phyloP scores from a whole-genome alignment of 2,113 vertebrate species.

The Cepphus grylle region DNA sequence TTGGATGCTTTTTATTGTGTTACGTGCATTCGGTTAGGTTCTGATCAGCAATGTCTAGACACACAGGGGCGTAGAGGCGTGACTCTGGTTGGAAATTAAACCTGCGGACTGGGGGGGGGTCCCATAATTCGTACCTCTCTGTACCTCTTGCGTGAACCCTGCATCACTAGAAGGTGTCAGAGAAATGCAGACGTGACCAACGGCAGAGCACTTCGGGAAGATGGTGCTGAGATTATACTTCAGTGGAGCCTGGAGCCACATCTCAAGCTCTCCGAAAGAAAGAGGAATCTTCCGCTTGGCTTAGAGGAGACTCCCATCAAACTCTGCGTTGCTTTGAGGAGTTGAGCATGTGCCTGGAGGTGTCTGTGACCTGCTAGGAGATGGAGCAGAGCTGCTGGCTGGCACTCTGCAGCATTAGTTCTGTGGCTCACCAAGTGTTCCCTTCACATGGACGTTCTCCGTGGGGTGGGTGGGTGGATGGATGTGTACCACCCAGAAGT shows the following conservation, averaged over 20 bases:
- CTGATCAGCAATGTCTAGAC: neutral
- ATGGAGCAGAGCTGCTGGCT: neutral
- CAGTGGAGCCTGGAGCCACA: neutral
- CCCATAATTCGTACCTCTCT: neutral
- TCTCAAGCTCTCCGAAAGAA: neutral
- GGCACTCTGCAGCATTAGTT: neutral
- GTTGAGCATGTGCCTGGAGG: neutral
- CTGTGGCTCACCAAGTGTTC: neutral
- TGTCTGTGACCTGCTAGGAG: neutral
- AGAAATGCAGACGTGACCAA: neutral
- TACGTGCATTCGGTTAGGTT: neutral
- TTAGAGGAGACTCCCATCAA: neutral
- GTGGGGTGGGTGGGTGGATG: neutral
- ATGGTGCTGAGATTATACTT: neutral
- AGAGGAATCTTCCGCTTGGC: neutral
- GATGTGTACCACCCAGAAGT: neutral
- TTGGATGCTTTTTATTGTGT: neutral
- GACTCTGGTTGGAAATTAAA: neutral
- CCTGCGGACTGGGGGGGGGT: neutral
- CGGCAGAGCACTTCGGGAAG: rapidly evolving
- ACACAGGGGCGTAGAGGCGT: neutral
- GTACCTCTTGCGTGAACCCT: neutral
- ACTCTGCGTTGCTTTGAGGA: neutral
- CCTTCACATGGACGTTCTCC: neutral
- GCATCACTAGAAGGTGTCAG: neutral